phyloP scores from a whole-genome alignment of 2,888 invertebrate species.

The Cosmopolites sordidus region DNA sequence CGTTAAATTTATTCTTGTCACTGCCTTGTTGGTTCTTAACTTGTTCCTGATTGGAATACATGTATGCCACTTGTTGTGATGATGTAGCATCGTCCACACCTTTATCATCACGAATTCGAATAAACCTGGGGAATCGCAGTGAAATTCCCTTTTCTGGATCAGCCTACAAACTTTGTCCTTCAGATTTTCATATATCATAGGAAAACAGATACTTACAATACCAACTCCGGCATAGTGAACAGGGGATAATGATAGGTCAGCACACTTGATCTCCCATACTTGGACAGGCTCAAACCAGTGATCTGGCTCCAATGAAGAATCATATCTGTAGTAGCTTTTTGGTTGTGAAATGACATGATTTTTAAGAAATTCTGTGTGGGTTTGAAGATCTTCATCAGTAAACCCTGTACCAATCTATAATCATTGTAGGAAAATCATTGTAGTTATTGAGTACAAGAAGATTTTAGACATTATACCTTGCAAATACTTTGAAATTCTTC shows the following conservation, averaged over 20 bases:
- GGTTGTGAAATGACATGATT: constrained; percentile 69
- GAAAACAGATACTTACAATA: constrained; percentile 55
- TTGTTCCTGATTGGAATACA: constrained; percentile 92
- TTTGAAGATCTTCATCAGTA: constrained; percentile 80
- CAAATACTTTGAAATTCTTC: constrained; percentile 93
- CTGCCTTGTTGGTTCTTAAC: constrained; percentile 67
- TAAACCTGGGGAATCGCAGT: constrained; percentile 89
- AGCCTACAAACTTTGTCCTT: constrained; percentile 58
- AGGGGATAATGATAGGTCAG: constrained; percentile 95
- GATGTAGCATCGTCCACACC: constrained; percentile 87
- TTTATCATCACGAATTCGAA: constrained; percentile 89
- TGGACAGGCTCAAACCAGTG: constrained; percentile 83
- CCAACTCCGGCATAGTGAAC: constrained; percentile 85
- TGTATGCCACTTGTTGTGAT: constrained; percentile 80
- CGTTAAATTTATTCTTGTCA: constrained; percentile 40
- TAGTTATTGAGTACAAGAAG: neutral
- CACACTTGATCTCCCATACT: constrained; percentile 75
- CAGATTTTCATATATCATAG: constrained; percentile 4
- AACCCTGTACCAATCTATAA: constrained; percentile 87
- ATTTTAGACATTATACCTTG: constrained; percentile 58
- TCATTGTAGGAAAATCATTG: neutral
- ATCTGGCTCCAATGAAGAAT: constrained; percentile 71
- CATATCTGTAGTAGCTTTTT: constrained; percentile 76
- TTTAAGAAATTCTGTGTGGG: constrained; percentile 72
- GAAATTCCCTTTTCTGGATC: constrained; percentile 92